Evolutionary conservation across 1,140 invertebrate genomes (phyloP).

Genomic region (Lamellibrachia luymesi): DNA sequence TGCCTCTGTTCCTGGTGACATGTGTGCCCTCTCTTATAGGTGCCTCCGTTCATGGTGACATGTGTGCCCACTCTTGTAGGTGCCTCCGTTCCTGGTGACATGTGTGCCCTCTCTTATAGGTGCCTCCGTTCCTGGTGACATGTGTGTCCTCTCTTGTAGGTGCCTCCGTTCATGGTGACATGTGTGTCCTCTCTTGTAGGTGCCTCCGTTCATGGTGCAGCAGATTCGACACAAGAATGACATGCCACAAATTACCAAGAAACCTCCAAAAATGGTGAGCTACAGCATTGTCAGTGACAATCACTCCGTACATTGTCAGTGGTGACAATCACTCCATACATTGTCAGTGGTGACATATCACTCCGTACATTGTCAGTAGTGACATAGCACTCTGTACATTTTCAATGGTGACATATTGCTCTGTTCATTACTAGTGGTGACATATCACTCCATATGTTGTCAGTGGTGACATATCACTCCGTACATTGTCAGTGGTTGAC

Average conservation of each 20-base stretch:
- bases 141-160: too few species aligned
- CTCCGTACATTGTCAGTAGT: neutral
- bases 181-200: too few species aligned
- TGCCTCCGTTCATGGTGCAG: slow-evolving; percentile 66
- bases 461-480: neutral
- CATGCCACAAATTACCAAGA: slow-evolving; percentile 51
- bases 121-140: too few species aligned
- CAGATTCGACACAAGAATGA: slow-evolving; percentile 68
- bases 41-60: too few species aligned
- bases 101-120: too few species aligned
- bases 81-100: too few species aligned
- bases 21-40: too few species aligned
- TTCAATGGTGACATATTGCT: neutral
- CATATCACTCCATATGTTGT: neutral
- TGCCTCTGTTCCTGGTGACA: too few species aligned
- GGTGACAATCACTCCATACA: neutral
- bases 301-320: neutral
- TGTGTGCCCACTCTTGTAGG: too few species aligned
- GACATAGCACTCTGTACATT: neutral
- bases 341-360: neutral
- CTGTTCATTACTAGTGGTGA: neutral
- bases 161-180: too few species aligned
- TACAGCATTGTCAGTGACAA: slow-evolving; percentile 39
- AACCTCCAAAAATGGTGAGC: slow-evolving; percentile 40
- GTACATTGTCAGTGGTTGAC: neutral